Evolutionary conservation across 35 echinoderm and acorn worm species (phyloP), one percentile per base, ranked within the genome.

Genomic region (Lytechinus variegatus): DNA sequence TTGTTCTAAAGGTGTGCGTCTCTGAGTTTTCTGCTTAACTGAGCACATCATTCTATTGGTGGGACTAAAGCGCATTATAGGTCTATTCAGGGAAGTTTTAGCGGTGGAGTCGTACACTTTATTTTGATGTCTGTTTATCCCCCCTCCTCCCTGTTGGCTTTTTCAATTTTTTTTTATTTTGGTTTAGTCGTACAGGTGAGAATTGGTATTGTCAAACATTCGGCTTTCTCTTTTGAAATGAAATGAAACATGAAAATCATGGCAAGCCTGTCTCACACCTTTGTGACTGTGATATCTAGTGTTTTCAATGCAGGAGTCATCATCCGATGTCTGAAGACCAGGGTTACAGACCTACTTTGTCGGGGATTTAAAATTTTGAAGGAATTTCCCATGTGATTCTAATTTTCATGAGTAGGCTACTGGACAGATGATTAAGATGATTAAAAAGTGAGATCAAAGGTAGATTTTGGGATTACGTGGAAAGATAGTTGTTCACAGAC

Each of bases 21-120:
- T 90, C 28, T 44, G 27, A 90, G 88, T 90, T 44, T 90, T 90
- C 88, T 90, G 88, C 88, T 90, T 21, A 90, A 90, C 88, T 90
- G 88, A 90, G 88, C 88, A 44, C 52, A 90, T 90, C 28, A 90
- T 90, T 44, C 88, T 90, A 51, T 90, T 90, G 28, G 27, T 90
- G 28, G 88, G 88, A 52, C 29, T 52, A 54, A 90, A 90, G 88
- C 29, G 88, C 88, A 90, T 90, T 90, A 90, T 54, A 90, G 29
- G 29, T 14, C 88, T 12, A 90, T 90, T 90, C 29, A 52, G 88
- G 28, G 28, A 90, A 90, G 88, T 90, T 90, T 52, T 33, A 90
- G 88, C 88, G 88, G 88, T 0, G 52, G 52, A 90, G 16, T 90
- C 52, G 88, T 90, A 33, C 88, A 90, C 88, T 90, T 52, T 90